Percentiles rank a stretch among this genome's conserved stretches.
These are phyloP conservation scores for Bovichtus diacanthus DNA, from an alignment of 2,797 vertebrate species.

Conservation along the genomic window DNA sequence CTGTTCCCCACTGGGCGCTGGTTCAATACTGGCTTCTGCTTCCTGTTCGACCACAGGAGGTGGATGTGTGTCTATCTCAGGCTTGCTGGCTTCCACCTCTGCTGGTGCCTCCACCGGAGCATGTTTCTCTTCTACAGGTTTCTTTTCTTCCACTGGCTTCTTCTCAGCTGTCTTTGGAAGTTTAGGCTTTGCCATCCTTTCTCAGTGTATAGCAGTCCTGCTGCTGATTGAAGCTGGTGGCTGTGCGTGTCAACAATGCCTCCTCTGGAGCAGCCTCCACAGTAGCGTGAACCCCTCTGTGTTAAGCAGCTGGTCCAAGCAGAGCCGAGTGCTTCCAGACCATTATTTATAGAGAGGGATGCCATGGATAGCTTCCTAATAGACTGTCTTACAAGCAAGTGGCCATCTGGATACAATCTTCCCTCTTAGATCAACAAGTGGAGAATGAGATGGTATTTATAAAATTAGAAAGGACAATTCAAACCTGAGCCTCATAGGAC, in stretches of 20 bases:
- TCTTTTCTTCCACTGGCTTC: conserved; percentile 63
- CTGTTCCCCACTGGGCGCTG: conserved; percentile 28
- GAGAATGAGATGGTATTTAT: conserved; percentile 28
- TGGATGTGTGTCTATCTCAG: conserved; percentile 15
- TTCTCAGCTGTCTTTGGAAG: conserved; percentile 80
- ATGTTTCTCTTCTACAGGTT: conserved; percentile 34
- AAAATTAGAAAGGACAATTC: conserved; percentile 29
- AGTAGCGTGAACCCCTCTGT: conserved; percentile 50
- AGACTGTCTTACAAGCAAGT: conserved; percentile 70
- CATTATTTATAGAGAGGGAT: conserved; percentile 85
- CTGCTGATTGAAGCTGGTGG: conserved; percentile 16
- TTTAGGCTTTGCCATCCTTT: conserved; percentile 80
- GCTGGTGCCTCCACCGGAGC: conserved; percentile 22
- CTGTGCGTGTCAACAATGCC: conserved; percentile 41
- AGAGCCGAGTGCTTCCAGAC: conserved; percentile 52
- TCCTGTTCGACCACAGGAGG: conserved; percentile 21
- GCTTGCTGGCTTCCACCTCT: conserved; percentile 32
- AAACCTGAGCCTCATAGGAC: background rate
- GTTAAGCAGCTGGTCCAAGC: conserved; percentile 68
- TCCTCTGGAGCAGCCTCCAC: conserved; percentile 52
- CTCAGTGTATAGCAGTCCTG: background rate
- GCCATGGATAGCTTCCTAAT: conserved; percentile 84
- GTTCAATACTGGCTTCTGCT: conserved; percentile 22
- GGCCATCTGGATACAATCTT: conserved; percentile 59
- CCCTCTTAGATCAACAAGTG: conserved; percentile 56